Conservation (phyloP, 2,113 vertebrate species). For the Microcebus lehilahytsara region DNA sequence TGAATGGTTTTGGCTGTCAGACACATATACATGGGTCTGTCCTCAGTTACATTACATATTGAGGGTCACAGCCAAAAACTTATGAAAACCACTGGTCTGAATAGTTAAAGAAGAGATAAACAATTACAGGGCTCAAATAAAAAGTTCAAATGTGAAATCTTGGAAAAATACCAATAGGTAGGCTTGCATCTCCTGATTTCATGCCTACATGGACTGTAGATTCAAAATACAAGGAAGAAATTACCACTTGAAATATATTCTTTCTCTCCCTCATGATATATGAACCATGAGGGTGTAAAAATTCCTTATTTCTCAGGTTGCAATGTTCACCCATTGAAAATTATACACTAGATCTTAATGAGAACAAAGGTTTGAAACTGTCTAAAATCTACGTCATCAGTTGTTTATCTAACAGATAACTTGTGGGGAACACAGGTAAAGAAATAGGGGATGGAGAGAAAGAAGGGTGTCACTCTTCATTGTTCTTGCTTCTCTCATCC, state of each 20-base stretch:
- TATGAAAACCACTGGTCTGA: not conserved
- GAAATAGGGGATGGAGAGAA: not conserved
- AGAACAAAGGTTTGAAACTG: not conserved
- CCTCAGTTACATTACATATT: not conserved
- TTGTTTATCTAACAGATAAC: not conserved
- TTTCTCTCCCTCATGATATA: not conserved
- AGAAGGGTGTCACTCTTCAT: not conserved
- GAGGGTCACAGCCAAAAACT: not conserved
- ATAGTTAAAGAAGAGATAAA: not conserved
- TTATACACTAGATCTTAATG: not conserved
- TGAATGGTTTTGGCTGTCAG: not conserved
- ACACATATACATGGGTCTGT: not conserved
- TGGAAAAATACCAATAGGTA: not conserved
- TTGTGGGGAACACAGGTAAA: not conserved
- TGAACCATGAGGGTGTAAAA: not conserved
- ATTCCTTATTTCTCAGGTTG: not conserved
- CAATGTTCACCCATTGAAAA: not conserved
- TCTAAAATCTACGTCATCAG: not conserved
- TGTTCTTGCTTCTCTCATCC: not conserved
- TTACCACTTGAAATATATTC: not conserved
- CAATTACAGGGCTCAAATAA: not conserved
- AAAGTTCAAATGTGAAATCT: not conserved
- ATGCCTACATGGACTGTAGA: not conserved
- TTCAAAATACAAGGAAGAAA: not conserved
- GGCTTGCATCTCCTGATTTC: not conserved